Conservation (phyloP, 2,113 vertebrate genomes). For the Dasyornis broadbenti region DNA sequence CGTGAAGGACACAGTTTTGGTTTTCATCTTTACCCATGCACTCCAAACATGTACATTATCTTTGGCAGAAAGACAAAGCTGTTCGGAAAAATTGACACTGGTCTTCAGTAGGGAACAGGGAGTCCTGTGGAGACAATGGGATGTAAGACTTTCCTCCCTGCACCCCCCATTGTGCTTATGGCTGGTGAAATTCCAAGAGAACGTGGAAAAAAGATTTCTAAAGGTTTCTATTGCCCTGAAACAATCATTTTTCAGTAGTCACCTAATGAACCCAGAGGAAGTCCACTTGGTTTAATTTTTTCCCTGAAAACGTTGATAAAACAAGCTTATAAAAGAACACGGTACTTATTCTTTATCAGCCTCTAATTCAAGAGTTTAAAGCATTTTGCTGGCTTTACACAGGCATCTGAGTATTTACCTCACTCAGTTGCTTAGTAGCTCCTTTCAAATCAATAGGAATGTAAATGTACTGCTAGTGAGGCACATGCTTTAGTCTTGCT, state of each 20-base stretch:
- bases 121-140: conserved; percentile 12
- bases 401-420: neutral
- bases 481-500: neutral
- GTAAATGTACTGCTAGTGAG: neutral
- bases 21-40: neutral
- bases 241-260: neutral
- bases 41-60: neutral
- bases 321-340: neutral
- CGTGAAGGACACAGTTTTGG: neutral
- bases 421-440: neutral
- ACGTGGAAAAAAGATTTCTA: neutral
- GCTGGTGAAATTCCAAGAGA: conserved; percentile 8
- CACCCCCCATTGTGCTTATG: neutral
- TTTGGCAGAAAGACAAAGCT: neutral
- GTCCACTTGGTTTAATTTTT: neutral
- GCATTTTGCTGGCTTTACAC: neutral
- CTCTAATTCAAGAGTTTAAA: neutral
- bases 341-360: neutral
- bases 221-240: neutral
- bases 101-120: neutral
- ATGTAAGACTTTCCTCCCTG: neutral
- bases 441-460: neutral
- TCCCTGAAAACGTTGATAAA: neutral
- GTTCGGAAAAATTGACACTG: neutral
- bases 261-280: neutral